phyloP scores from a whole-genome alignment of 2,113 vertebrate species.

The Pelvicachromis taeniatus region DNA sequence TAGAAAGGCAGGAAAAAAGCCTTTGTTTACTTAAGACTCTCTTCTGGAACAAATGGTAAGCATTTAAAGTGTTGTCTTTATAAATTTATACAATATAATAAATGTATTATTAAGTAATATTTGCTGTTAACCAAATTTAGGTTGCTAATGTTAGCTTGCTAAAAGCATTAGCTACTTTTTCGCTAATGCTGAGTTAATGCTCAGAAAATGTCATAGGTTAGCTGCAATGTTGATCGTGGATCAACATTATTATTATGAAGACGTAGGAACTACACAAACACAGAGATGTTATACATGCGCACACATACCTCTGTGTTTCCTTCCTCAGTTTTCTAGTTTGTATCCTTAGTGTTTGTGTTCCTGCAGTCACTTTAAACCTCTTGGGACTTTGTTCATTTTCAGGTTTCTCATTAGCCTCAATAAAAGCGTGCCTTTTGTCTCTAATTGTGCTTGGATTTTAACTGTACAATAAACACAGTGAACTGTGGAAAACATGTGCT shows the following conservation, averaged over 20 bases:
- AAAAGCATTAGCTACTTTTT: background rate
- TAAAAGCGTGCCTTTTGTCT: background rate
- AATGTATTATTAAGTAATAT: background rate
- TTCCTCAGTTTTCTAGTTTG: background rate
- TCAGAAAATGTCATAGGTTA: background rate
- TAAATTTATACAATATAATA: background rate
- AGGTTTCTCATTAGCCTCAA: background rate
- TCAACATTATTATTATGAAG: background rate
- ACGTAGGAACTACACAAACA: background rate
- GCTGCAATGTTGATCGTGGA: background rate
- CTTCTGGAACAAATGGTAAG: background rate
- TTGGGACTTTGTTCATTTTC: background rate
- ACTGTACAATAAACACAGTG: background rate
- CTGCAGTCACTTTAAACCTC: background rate
- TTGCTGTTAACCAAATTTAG: background rate
- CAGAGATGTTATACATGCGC: background rate
- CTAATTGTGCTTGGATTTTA: background rate
- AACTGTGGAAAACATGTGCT: background rate
- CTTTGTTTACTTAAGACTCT: background rate
- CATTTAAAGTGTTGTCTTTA: background rate
- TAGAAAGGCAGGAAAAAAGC: background rate
- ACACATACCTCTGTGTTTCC: background rate
- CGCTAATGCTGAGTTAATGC: background rate
- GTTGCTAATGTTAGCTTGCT: background rate
- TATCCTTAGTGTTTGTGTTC: background rate